These are phyloP conservation scores for Ostrea edulis DNA, from an alignment of 1,140 invertebrate species.

Conservation along the genomic window DNA sequence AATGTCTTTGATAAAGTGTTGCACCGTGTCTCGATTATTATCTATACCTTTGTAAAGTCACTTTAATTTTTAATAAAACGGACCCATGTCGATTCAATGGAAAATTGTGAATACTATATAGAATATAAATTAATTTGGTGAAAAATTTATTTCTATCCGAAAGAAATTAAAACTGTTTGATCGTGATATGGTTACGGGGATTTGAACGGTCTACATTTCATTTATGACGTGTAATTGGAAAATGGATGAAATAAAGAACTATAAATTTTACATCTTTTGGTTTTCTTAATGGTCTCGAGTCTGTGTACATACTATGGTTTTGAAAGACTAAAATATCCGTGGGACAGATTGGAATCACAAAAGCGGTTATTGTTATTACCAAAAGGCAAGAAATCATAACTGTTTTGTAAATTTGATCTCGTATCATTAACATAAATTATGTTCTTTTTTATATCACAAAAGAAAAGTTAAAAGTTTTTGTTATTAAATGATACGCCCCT, in stretches of 20 bases:
- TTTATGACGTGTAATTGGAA: constrained; percentile 18
- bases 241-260: not conserved
- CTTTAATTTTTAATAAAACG: constrained; percentile 4
- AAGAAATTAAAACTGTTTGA: constrained; percentile 30
- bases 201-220: constrained; percentile 2
- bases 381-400: not conserved
- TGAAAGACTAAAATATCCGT: not conserved
- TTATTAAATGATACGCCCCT: not conserved
- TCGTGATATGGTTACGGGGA: not conserved
- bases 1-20: not conserved
- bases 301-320: not conserved
- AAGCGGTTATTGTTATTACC: not conserved
- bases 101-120: not conserved
- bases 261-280: not conserved
- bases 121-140: constrained; percentile 35
- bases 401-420: not conserved
- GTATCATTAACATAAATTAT: not conserved
- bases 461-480: not conserved
- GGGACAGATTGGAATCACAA: not conserved
- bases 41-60: not conserved
- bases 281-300: not conserved
- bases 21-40: not conserved
- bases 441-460: not conserved
- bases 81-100: not conserved
- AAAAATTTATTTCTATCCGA: constrained; percentile 26